These are phyloP conservation scores for Phalera bucephala DNA, from an alignment of 2,888 invertebrate species.

Conservation along the genomic window DNA sequence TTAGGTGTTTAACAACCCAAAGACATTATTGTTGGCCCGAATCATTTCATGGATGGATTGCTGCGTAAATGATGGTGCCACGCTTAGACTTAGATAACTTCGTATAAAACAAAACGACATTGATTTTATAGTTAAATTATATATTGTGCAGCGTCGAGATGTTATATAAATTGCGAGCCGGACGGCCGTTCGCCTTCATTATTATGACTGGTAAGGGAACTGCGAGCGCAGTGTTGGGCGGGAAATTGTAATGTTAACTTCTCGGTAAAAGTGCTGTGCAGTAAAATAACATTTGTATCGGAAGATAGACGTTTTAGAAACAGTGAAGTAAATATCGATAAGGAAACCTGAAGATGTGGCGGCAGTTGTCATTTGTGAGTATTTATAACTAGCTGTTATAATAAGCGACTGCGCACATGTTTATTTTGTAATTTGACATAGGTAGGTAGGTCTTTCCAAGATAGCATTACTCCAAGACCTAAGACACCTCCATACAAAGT, in stretches of 20 bases:
- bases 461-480: too few relatives aligned
- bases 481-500: too few relatives aligned
- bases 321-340: conserved; percentile 31
- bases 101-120: conserved; percentile 63
- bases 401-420: neutral
- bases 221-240: conserved; percentile 54
- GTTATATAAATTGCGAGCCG: conserved; percentile 70
- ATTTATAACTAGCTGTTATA: conserved; percentile 3
- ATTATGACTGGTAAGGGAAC: conserved; percentile 49
- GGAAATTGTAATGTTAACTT: conserved; percentile 41
- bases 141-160: conserved; percentile 54
- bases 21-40: conserved; percentile 15
- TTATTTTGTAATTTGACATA: too few relatives aligned
- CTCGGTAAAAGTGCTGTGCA: conserved; percentile 30
- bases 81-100: conserved; percentile 67
- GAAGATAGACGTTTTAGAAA: conserved; percentile 17
- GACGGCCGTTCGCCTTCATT: conserved; percentile 60
- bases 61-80: conserved; percentile 49
- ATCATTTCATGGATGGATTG: conserved; percentile 57
- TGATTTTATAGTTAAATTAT: conserved; percentile 55
- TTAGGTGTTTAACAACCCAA: conserved; percentile 29
- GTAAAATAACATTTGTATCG: conserved; percentile 33
- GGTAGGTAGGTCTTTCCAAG: too few relatives aligned
- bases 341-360: conserved; percentile 47
- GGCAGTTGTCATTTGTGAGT: conserved; percentile 35